Evolutionary conservation across 2,113 vertebrate genomes (phyloP).

Genomic region (Chaetodon auriga): DNA sequence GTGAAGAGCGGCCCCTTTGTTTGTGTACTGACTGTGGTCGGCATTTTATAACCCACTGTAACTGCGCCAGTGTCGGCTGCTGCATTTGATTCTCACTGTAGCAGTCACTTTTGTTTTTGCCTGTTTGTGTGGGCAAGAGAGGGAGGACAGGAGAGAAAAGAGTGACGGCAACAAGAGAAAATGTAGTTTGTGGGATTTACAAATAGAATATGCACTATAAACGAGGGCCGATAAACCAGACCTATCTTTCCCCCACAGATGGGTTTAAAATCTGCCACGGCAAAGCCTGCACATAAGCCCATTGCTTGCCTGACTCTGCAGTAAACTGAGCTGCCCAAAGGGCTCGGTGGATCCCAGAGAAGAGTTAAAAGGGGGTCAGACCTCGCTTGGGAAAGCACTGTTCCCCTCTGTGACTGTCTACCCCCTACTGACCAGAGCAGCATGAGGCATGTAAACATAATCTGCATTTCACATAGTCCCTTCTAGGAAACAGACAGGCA

Average conservation of each 20-base stretch:
- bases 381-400: constrained; percentile 67
- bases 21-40: constrained; percentile 57
- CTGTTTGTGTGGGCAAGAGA: constrained; percentile 24
- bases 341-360: constrained; percentile 56
- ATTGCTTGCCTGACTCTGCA: constrained; percentile 66
- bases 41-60: constrained; percentile 62
- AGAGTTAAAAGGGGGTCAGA: constrained; percentile 73
- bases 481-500: constrained; percentile 69
- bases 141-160: constrained; percentile 27
- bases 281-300: constrained; percentile 73
- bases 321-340: constrained; percentile 76
- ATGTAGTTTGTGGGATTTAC: constrained; percentile 66
- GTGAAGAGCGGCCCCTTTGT: constrained; percentile 66
- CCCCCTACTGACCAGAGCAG: constrained; percentile 71
- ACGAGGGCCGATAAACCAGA: constrained; percentile 67
- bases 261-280: constrained; percentile 74
- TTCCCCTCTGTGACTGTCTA: constrained; percentile 62
- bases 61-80: constrained; percentile 52
- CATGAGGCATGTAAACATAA: constrained; percentile 79
- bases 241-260: constrained; percentile 78
- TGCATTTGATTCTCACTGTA: constrained; percentile 59
- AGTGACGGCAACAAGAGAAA: constrained; percentile 43
- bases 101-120: constrained; percentile 53
- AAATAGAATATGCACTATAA: constrained; percentile 70
- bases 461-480: constrained; percentile 74